Conservation (phyloP, 2,113 vertebrate species). For the Rhinopomastus cyanomelas region DNA sequence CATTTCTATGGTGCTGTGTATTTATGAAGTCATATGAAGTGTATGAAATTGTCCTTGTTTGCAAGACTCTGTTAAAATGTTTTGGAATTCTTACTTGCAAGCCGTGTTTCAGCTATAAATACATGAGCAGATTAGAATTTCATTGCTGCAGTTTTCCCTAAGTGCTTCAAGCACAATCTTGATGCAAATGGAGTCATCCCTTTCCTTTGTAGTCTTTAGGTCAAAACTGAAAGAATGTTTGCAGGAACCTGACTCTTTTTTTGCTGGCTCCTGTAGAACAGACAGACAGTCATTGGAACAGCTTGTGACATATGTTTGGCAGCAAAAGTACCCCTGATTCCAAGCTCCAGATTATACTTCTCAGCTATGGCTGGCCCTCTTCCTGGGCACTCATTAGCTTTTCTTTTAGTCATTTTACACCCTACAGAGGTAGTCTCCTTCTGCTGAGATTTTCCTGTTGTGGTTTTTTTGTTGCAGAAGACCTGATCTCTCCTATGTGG, state of each 20-base stretch:
- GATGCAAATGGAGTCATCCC: constrained; percentile 24
- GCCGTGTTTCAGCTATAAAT: constrained; percentile 1
- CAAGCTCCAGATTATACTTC: background rate
- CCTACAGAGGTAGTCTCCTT: background rate
- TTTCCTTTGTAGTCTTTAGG: background rate
- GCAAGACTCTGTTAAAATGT: background rate
- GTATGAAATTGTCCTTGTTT: constrained; percentile 31
- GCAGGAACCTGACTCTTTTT: background rate
- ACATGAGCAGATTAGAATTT: constrained; percentile 7
- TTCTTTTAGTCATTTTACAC: constrained; percentile 17
- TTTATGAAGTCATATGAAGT: constrained; percentile 62
- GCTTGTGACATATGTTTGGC: constrained; percentile 18
- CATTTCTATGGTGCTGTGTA: constrained; percentile 25
- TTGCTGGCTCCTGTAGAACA: constrained; percentile 14
- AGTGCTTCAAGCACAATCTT: constrained; percentile 16
- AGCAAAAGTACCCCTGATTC: background rate
- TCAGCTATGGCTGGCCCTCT: constrained; percentile 1
- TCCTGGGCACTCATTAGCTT: constrained; percentile 18
- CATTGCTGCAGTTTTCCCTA: background rate
- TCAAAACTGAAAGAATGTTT: background rate
- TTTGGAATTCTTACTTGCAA: constrained; percentile 24
- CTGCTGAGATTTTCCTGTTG: background rate
- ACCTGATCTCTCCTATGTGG: accelerated
- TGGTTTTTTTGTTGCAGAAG: background rate
- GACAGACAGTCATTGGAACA: background rate